Evolutionary conservation across 2,113 vertebrate species (phyloP).

Genomic region (Microcebus lehilahytsara): DNA sequence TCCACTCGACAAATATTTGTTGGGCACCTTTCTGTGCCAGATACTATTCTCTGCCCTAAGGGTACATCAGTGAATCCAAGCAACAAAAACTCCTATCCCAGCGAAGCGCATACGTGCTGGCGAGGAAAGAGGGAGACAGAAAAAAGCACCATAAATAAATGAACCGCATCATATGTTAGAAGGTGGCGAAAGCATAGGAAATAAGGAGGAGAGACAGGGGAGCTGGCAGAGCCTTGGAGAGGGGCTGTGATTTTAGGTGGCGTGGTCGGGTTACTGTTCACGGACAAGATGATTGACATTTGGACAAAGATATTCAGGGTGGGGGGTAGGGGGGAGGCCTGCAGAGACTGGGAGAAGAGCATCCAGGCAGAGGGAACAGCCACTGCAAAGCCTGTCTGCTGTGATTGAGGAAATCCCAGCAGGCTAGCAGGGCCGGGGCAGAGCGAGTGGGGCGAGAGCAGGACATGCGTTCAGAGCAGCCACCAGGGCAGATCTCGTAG

Average conservation of each 20-base stretch:
- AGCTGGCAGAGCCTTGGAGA: background rate
- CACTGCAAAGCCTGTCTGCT: background rate
- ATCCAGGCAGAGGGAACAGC: background rate
- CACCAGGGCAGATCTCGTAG: background rate
- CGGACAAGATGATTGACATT: background rate
- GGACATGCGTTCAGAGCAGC: background rate
- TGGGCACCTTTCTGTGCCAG: background rate
- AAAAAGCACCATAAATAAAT: background rate
- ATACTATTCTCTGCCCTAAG: background rate
- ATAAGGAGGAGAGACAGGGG: background rate
- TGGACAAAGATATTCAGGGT: background rate
- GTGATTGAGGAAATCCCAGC: background rate
- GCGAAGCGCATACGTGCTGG: background rate
- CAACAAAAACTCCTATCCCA: background rate
- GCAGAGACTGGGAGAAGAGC: background rate
- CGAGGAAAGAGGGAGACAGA: background rate
- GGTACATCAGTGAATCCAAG: background rate
- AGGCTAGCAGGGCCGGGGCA: background rate
- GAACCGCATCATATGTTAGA: background rate
- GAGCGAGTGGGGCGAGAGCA: fast-evolving
- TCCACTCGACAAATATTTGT: background rate
- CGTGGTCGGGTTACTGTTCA: background rate
- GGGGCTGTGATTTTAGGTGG: background rate
- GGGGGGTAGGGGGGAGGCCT: background rate
- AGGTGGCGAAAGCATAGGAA: background rate